Evolutionary conservation across 2,797 vertebrate species (phyloP), one percentile per base, ranked within the genome.

Genomic region (Acrossocheilus wenchowensis): DNA sequence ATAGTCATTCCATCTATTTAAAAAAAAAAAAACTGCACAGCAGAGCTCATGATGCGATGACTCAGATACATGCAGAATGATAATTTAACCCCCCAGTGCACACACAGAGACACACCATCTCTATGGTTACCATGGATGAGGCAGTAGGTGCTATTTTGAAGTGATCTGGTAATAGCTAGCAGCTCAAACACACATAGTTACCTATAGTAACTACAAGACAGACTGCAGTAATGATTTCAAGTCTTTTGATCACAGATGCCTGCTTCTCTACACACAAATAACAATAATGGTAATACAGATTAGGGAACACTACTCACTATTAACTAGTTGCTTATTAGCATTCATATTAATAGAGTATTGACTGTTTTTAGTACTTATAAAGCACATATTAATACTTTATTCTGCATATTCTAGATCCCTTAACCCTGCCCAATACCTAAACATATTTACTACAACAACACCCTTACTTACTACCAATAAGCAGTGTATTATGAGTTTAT

Each of bases 31-130:
- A 30, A 69, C 26, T 77, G 84, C 66, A 86, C 74, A 87, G 90
- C 93, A 92, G 92, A 91, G 92, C 89, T 91, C 90, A 92, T 87
- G 82, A 89, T 89, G 89, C 82, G 85, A 89, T 90, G 82, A 90
- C 82, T 86, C 87, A 91, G 87, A 89, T 91, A 64, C 80, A 82
- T 81, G 81, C 83, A 88, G 90, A 80, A 88, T 93, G 90, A 90
- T 89, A 92, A 91, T 90, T 90, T 94, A 90, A 68, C 91, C 91
- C 92, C 88, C 89, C 89, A 72, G 90, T 90, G 85, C 84, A 91
- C 88, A 88, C 85, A 66, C 88, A 52, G 62, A 78, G 30, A 80
- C 82, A 85, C 69, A 45, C 87, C 54, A 88, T 90, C 89, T 34
- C 89, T 86, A 90, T 90, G 89, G 89, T 90, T 88, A 89, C 89